These are phyloP conservation scores for Zapornia atra DNA, from an alignment of 2,113 vertebrate genomes.

Conservation along the genomic window DNA sequence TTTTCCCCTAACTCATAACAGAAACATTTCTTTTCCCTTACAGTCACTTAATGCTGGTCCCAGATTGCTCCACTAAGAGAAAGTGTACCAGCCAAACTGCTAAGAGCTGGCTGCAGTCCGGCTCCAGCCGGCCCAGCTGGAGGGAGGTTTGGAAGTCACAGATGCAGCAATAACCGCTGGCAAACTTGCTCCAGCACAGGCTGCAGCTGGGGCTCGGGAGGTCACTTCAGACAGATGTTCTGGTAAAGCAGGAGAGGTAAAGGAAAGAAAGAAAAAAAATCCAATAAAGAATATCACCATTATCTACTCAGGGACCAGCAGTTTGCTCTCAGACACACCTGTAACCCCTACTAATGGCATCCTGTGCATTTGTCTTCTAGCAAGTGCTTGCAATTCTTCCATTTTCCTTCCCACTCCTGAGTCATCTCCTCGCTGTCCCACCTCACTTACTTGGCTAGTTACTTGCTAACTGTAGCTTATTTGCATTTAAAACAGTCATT, in stretches of 20 bases:
- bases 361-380: background rate
- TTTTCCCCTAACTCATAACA: background rate
- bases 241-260: background rate
- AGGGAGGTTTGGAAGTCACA: slow-evolving; percentile 1
- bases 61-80: background rate
- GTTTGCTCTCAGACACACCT: background rate
- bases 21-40: background rate
- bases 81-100: background rate
- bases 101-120: background rate
- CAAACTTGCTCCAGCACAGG: background rate
- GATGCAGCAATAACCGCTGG: slow-evolving; percentile 26
- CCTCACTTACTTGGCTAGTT: background rate
- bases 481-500: slow-evolving; percentile 25
- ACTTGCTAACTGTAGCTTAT: slow-evolving; percentile 15
- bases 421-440: background rate
- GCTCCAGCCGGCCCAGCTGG: slow-evolving; percentile 18
- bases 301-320: background rate
- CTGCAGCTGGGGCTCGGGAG: background rate
- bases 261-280: background rate
- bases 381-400: background rate
- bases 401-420: background rate
- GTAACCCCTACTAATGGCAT: background rate
- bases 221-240: slow-evolving; percentile 16
- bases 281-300: background rate
- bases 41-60: background rate